Base-by-base conservation (phyloP, 2,888 invertebrate species). In the Sinodicranocentrus sp. region DNA sequence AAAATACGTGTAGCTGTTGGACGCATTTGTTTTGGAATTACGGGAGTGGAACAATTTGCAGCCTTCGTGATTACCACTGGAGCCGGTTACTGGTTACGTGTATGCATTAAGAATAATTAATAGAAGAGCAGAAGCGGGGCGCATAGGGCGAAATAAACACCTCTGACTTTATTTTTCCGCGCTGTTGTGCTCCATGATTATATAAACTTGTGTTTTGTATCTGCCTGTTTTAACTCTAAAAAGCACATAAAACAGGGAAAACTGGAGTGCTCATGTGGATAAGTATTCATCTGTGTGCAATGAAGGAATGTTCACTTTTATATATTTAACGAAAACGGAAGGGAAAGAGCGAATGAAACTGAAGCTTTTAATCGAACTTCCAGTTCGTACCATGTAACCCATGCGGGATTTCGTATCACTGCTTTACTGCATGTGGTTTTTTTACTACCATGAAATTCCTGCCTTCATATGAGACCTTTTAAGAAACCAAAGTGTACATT, bases 81-180 rank as follows among this genome's bases (percentile, higher is more conserved):
- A 57, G 25, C 13, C 2, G 44, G 44, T n/a, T 44, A 44, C n/a
- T n/a, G 44, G 13, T 44, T 57, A 25, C 25, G 10, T 48, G n/a
- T n/a, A n/a, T n/a, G 48, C 10, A 48, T 48, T 6, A 48, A 48
- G 57, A 57, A 57, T 57, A 57, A 57, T 57, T 57, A 57, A 57
- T 57, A 25, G 19, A 23, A 57, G 17, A 17, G 54, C 17, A 13
- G 19, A 19, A 52, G 25, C 23, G 10, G 5, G 57, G 1, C n/a
- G 25, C 57, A 57, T 1, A 57, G n/a, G 44, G n/a, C 2, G 15
- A n/a, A 44, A 3, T 44, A 44, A n/a, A n/a, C n/a, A 1, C 2
- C 13, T 44, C 10, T n/a, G n/a, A n/a, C n/a, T 44, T 39, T 39
- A 5, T n/a, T 8, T 44, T 1, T n/a, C 44, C 2, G n/a, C 44